Percentiles rank a stretch among this genome's conserved stretches.
Conservation (phyloP, 2,113 vertebrate species). For the Oryzias curvinotus region DNA sequence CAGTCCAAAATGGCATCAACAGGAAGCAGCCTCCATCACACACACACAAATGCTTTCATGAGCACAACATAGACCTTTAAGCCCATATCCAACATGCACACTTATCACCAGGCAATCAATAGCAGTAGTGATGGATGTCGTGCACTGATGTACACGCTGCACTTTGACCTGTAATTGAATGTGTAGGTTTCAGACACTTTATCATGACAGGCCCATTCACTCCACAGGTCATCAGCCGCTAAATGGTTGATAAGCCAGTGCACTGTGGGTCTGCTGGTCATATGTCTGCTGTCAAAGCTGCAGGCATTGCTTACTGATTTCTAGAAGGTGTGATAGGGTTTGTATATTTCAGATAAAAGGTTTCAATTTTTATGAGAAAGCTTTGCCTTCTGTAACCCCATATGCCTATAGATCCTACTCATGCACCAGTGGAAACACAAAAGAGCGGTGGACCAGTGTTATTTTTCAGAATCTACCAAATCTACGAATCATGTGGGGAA, state of each 20-base stretch:
- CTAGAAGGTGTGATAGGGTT: slow-evolving; percentile 32
- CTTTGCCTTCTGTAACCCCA: too few species aligned
- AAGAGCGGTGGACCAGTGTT: too few species aligned
- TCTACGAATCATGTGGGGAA: too few species aligned
- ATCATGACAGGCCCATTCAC: slow-evolving; percentile 60
- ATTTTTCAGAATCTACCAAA: too few species aligned
- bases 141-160: slow-evolving; percentile 47
- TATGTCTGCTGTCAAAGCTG: slow-evolving; percentile 62
- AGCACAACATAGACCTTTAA: background rate
- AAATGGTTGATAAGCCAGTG: slow-evolving; percentile 68
- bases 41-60: slow-evolving; percentile 11
- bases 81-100: slow-evolving; percentile 11
- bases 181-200: slow-evolving; percentile 60
- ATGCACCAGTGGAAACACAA: too few species aligned
- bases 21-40: slow-evolving; percentile 13
- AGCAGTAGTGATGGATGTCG: slow-evolving; percentile 59
- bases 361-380: background rate
- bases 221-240: slow-evolving; percentile 67
- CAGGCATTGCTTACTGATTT: slow-evolving; percentile 51
- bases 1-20: slow-evolving; percentile 10
- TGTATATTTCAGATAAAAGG: slow-evolving; percentile 23
- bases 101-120: slow-evolving; percentile 50
- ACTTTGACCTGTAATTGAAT: slow-evolving; percentile 72
- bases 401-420: too few species aligned
- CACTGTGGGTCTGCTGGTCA: slow-evolving; percentile 39